Percentiles rank a stretch among this genome's conserved stretches.
These are phyloP conservation scores for Elgonia sp. DNA, from an alignment of 2,888 invertebrate genomes.

Conservation along the genomic window DNA sequence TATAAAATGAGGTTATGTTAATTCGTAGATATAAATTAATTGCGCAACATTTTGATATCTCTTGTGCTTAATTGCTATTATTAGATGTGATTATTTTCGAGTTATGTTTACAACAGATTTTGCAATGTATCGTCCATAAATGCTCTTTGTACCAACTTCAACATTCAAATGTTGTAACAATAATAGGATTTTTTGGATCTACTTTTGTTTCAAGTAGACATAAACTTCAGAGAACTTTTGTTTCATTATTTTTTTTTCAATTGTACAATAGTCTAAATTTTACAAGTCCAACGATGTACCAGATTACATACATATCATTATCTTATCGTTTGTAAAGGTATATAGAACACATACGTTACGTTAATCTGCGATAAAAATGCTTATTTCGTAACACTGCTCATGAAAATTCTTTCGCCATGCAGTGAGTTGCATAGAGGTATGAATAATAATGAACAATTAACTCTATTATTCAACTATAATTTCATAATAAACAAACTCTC, in stretches of 20 bases:
- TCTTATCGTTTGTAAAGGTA: slow-evolving; percentile 10
- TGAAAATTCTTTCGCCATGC: slow-evolving; percentile 13
- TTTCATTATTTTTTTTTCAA: background rate
- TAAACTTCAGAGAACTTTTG: background rate
- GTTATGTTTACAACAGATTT: background rate
- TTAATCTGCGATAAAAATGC: slow-evolving; percentile 34
- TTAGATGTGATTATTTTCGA: slow-evolving; percentile 1
- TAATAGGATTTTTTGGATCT: no score
- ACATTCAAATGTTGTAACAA: no score
- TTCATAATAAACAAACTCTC: background rate
- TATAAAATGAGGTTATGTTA: slow-evolving; percentile 48
- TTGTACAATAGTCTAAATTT: background rate
- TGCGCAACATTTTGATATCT: slow-evolving; percentile 32
- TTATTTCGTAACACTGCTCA: slow-evolving; percentile 16
- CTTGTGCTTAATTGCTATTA: slow-evolving; percentile 22
- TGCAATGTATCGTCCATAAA: background rate
- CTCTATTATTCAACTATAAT: slow-evolving; percentile 32
- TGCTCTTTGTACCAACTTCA: background rate
- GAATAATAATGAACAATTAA: slow-evolving; percentile 34
- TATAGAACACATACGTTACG: slow-evolving; percentile 19
- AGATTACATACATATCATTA: slow-evolving; percentile 1
- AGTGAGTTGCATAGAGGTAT: background rate
- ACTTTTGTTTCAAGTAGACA: no score
- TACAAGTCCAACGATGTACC: slow-evolving; percentile 7
- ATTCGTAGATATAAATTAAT: slow-evolving; percentile 33